These are phyloP conservation scores for Hyposoter dolosus DNA, from an alignment of 2,888 invertebrate genomes.

Conservation along the genomic window DNA sequence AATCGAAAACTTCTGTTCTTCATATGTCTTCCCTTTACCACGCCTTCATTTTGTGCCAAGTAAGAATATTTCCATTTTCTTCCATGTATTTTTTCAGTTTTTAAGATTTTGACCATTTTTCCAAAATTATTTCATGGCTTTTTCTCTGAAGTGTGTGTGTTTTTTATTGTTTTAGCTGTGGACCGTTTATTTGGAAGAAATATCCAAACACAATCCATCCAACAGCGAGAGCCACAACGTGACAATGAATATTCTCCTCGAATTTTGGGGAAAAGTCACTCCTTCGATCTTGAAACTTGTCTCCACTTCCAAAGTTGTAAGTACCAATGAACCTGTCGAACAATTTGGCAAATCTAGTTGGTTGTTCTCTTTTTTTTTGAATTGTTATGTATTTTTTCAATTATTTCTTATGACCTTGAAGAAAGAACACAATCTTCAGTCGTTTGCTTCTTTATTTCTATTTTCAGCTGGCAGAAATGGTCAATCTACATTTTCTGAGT, in stretches of 20 bases:
- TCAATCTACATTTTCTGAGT: constrained; percentile 98
- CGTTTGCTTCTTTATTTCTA: background rate
- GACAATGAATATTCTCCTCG: constrained; percentile 94
- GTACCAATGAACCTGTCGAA: constrained; percentile 76
- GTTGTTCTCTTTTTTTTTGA: background rate
- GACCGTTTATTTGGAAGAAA: constrained; percentile 98
- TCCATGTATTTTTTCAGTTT: background rate
- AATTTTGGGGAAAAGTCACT: constrained; percentile 99
- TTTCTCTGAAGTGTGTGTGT: background rate
- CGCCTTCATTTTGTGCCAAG: constrained; percentile 98
- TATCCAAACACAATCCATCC: constrained; percentile 89
- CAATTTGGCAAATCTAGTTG: background rate
- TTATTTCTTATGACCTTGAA: background rate
- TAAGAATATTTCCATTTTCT: constrained; percentile 79
- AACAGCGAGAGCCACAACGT: constrained; percentile 90
- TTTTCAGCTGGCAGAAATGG: constrained; percentile 96
- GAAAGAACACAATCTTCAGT: background rate
- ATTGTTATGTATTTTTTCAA: background rate
- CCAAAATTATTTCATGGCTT: background rate
- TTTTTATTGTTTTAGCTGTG: constrained; percentile 88
- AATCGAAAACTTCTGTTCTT: constrained; percentile 95
- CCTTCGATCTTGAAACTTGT: constrained; percentile 97
- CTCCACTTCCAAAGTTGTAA: constrained; percentile 95
- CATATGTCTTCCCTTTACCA: constrained; percentile 99
- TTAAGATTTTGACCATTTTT: background rate